Evolutionary conservation across 2,797 vertebrate species (phyloP).

Genomic region (Peromyscus eremicus): DNA sequence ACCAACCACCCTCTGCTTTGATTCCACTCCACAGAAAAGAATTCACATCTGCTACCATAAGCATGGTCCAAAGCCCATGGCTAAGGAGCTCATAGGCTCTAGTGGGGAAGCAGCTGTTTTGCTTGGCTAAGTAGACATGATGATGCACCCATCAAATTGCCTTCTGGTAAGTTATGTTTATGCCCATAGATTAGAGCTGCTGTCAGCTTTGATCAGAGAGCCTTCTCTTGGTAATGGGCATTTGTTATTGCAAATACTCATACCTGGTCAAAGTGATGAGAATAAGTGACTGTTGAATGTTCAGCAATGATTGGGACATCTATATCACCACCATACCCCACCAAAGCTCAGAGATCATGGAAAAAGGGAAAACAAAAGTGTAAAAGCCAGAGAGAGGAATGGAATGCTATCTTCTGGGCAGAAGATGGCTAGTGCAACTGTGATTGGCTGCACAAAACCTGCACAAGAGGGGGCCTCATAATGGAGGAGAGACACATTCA

Average conservation of each 20-base stretch:
- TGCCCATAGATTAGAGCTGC: not conserved
- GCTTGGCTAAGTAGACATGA: not conserved
- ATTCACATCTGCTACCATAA: not conserved
- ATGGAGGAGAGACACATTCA: not conserved
- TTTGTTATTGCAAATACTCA: not conserved
- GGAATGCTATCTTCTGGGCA: not conserved
- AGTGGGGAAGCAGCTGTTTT: not conserved
- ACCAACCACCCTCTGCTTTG: not conserved
- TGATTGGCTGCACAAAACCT: not conserved
- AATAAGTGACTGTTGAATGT: not conserved
- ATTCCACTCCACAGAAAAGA: not conserved
- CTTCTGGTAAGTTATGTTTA: not conserved
- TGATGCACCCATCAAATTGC: not conserved
- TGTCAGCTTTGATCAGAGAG: not conserved
- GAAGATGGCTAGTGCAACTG: too few species aligned
- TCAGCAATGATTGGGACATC: not conserved
- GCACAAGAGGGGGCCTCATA: not conserved
- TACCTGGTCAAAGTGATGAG: too few species aligned
- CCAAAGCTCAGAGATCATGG: not conserved
- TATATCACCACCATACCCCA: not conserved
- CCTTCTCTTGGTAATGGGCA: not conserved
- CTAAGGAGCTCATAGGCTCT: not conserved
- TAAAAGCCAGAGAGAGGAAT: not conserved
- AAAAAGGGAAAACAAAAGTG: not conserved
- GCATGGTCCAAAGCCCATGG: not conserved